These are phyloP conservation scores for Deroptyus accipitrinus DNA, from an alignment of 2,113 vertebrate species.

Conservation along the genomic window DNA sequence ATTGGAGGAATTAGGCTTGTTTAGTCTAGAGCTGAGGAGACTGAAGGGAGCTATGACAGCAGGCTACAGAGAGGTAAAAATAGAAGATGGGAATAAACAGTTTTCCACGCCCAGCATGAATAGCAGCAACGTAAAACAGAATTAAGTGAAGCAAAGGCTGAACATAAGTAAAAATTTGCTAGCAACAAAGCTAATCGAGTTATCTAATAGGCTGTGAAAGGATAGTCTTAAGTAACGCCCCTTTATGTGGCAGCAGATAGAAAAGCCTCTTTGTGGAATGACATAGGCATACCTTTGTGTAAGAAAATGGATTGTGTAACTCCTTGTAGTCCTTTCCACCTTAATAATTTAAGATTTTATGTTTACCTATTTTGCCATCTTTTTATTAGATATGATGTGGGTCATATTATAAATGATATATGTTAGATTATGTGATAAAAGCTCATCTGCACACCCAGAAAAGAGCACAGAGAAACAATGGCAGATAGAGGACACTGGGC, in stretches of 20 bases:
- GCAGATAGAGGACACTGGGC: not conserved
- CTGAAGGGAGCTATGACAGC: not conserved
- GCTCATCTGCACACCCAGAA: not conserved
- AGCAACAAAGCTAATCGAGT: not conserved
- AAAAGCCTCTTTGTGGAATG: not conserved
- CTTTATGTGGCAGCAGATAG: not conserved
- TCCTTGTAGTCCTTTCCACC: not conserved
- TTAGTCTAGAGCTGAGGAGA: slow-evolving; percentile 32
- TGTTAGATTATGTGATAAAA: not conserved
- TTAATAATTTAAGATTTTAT: not conserved
- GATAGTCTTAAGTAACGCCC: not conserved
- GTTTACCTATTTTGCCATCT: not conserved
- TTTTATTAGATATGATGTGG: not conserved
- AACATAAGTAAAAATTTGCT: not conserved
- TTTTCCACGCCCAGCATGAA: not conserved
- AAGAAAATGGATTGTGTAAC: not conserved
- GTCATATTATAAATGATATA: not conserved
- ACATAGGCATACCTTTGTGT: not conserved
- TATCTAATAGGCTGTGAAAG: not conserved
- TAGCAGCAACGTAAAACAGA: not conserved
- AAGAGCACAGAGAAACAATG: not conserved
- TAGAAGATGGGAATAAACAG: not conserved
- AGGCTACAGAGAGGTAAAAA: slow-evolving; percentile 3
- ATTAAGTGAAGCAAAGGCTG: not conserved
- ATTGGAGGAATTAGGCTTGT: slow-evolving; percentile 6